phyloP scores from a whole-genome alignment of 2,888 invertebrate genomes.

The Calameuta idolon region DNA sequence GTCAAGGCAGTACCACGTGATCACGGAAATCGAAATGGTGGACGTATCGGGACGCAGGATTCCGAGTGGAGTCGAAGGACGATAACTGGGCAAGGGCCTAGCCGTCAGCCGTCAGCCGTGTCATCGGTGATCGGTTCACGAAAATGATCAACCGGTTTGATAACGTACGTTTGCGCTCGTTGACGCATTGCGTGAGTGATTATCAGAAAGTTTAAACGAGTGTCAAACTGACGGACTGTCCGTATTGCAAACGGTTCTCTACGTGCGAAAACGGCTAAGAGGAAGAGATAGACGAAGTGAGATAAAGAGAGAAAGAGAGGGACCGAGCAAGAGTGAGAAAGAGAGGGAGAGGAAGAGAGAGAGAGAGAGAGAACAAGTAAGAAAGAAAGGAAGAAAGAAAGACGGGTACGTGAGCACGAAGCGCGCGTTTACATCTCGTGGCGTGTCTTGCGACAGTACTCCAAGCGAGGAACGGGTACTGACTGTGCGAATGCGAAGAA shows the following conservation, averaged over 20 bases:
- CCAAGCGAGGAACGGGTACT: background rate
- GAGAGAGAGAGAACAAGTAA: background rate
- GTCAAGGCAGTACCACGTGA: slow-evolving; percentile 49
- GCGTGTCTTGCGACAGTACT: background rate
- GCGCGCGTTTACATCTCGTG: slow-evolving; percentile 2
- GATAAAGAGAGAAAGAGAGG: too few relatives aligned
- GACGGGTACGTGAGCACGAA: slow-evolving; percentile 38
- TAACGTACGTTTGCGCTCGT: slow-evolving; percentile 1
- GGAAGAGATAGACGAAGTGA: too few relatives aligned
- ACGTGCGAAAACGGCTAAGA: background rate
- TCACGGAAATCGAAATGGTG: slow-evolving; percentile 62
- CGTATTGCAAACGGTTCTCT: slow-evolving; percentile 42
- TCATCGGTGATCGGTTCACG: slow-evolving; percentile 40
- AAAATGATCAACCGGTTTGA: slow-evolving; percentile 13
- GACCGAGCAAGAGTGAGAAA: too few relatives aligned
- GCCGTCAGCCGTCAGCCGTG: slow-evolving; percentile 43
- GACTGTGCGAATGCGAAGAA: background rate
- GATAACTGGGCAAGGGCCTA: slow-evolving; percentile 53
- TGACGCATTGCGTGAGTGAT: slow-evolving; percentile 14
- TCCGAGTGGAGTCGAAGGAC: slow-evolving; percentile 60
- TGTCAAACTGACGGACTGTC: slow-evolving; percentile 38
- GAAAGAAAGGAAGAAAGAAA: slow-evolving; percentile 36
- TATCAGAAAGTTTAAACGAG: slow-evolving; percentile 32
- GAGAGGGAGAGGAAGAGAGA: too few relatives aligned
- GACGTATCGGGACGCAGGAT: slow-evolving; percentile 64